These are phyloP conservation scores for Epinephelus malabaricus DNA, from an alignment of 2,797 vertebrate genomes.

Conservation along the genomic window DNA sequence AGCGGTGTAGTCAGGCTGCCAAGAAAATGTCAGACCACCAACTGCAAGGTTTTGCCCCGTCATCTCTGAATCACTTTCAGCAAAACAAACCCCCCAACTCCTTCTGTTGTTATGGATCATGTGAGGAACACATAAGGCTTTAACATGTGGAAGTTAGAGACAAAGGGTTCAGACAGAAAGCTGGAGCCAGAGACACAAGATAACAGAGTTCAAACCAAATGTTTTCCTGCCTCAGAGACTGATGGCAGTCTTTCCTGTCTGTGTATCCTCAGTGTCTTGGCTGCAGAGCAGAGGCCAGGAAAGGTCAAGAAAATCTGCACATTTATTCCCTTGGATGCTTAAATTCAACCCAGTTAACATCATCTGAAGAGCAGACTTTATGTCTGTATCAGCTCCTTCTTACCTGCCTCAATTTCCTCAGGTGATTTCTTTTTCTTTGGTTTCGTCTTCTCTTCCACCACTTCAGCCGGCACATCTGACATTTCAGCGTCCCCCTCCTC, in stretches of 20 bases:
- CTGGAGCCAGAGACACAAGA: constrained; percentile 25
- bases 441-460: constrained; percentile 49
- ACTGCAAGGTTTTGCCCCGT: constrained; percentile 26
- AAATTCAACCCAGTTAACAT: not conserved
- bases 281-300: constrained; percentile 13
- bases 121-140: too few species aligned
- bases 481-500: constrained; percentile 30
- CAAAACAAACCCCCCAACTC: constrained; percentile 1
- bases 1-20: constrained; percentile 31
- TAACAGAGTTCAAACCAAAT: constrained; percentile 37
- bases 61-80: constrained; percentile 53
- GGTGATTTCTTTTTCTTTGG: constrained; percentile 83
- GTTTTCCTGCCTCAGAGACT: constrained; percentile 31
- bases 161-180: constrained; percentile 1
- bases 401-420: constrained; percentile 83
- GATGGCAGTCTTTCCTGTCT: constrained; percentile 54
- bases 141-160: too few species aligned
- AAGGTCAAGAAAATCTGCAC: not conserved
- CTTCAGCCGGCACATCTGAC: constrained; percentile 68
- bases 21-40: constrained; percentile 53
- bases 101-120: not conserved
- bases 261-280: constrained; percentile 33
- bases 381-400: constrained; percentile 27
- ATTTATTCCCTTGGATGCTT: too few species aligned
- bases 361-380: not conserved